Conservation (phyloP, 2,888 invertebrate species). For the Metallyticus violacea region DNA sequence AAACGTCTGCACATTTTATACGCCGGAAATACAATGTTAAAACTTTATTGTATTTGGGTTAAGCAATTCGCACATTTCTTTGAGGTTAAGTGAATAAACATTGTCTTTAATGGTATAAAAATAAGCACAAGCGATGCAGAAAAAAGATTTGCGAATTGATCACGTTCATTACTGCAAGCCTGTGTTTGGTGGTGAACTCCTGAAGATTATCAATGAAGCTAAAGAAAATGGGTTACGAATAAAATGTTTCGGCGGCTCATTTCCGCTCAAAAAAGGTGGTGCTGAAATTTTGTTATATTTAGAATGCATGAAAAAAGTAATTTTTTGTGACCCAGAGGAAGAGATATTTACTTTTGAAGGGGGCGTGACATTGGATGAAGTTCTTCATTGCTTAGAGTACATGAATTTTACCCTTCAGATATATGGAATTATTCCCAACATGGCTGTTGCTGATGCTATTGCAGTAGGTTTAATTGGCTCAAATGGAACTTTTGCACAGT, state of each 20-base stretch:
- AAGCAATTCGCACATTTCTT: too few relatives aligned
- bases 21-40: too few relatives aligned
- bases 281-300: slow-evolving; percentile 21
- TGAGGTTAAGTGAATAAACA: neutral
- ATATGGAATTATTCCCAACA: slow-evolving; percentile 27
- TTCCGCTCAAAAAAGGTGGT: slow-evolving; percentile 19
- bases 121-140: neutral
- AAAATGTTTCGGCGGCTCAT: slow-evolving; percentile 25
- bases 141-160: neutral
- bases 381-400: slow-evolving; percentile 16
- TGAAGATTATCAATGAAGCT: slow-evolving; percentile 24
- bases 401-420: slow-evolving; percentile 21
- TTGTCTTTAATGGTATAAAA: too few relatives aligned
- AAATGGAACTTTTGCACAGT: slow-evolving; percentile 23
- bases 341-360: slow-evolving; percentile 28
- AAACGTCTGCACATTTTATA: too few relatives aligned
- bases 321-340: slow-evolving; percentile 27
- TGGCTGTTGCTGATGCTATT: slow-evolving; percentile 29
- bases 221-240: slow-evolving; percentile 25
- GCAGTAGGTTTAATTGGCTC: slow-evolving; percentile 27
- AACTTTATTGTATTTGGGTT: too few relatives aligned
- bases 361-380: slow-evolving; percentile 24
- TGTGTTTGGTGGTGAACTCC: slow-evolving; percentile 1
- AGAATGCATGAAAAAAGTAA: slow-evolving; percentile 17
- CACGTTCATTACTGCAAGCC: neutral